Conservation (phyloP, 2,888 invertebrate genomes). For the Pseudococcus jackbeardsleyi region DNA sequence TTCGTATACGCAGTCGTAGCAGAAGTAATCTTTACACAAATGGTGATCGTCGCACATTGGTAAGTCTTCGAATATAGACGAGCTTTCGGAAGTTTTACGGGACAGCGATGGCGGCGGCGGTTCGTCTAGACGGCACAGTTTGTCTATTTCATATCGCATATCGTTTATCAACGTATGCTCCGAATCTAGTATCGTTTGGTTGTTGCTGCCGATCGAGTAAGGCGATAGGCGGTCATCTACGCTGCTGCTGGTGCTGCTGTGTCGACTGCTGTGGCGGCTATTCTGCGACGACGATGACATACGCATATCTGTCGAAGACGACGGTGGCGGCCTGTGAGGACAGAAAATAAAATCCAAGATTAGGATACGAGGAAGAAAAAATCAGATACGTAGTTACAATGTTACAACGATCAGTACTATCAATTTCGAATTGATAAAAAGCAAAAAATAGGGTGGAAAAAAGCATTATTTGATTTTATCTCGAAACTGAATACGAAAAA, state of each 20-base stretch:
- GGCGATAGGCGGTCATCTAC: slow-evolving; percentile 40
- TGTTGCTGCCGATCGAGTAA: neutral
- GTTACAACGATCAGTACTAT: too few relatives aligned
- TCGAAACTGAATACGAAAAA: too few relatives aligned
- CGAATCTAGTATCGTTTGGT: slow-evolving; percentile 14
- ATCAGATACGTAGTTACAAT: too few relatives aligned
- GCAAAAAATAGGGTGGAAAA: too few relatives aligned
- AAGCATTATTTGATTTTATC: too few relatives aligned
- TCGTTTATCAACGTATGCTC: slow-evolving; percentile 49
- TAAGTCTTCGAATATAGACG: slow-evolving; percentile 50
- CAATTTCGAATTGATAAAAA: too few relatives aligned
- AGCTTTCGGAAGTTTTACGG: slow-evolving; percentile 59
- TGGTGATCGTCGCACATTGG: slow-evolving; percentile 58
- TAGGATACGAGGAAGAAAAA: too few relatives aligned
- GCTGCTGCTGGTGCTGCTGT: slow-evolving; percentile 53
- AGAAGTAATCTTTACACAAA: slow-evolving; percentile 59
- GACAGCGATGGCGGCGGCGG: neutral
- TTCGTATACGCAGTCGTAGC: slow-evolving; percentile 51
- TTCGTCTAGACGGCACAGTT: slow-evolving; percentile 5
- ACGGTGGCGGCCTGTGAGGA: neutral
- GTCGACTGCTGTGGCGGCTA: slow-evolving; percentile 12
- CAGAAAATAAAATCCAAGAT: neutral
- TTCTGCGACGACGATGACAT: slow-evolving; percentile 41
- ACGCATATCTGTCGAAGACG: slow-evolving; percentile 35
- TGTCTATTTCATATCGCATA: slow-evolving; percentile 36